Percentiles rank a stretch among this genome's conserved stretches.
Evolutionary conservation across 2,888 invertebrate species (phyloP).

Genomic region (Athetis lepigone): DNA sequence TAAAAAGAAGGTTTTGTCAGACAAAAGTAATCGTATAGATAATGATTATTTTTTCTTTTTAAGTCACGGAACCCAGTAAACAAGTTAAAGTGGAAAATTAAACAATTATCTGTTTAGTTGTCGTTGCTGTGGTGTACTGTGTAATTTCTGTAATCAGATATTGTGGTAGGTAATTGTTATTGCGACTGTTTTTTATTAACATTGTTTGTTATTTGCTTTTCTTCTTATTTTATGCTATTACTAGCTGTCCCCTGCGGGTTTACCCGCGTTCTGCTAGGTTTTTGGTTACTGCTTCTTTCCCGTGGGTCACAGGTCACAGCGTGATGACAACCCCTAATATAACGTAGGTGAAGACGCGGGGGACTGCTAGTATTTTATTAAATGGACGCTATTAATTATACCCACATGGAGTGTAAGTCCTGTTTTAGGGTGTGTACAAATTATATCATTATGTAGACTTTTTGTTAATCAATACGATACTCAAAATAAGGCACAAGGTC

Average conservation of each 20-base stretch:
- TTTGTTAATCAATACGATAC: too few relatives aligned
- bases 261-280: too few relatives aligned
- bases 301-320: too few relatives aligned
- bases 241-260: not conserved
- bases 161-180: slow-evolving; percentile 49
- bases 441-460: not conserved
- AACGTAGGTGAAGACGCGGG: too few relatives aligned
- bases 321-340: too few relatives aligned
- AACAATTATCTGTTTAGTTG: slow-evolving; percentile 60
- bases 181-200: slow-evolving; percentile 42
- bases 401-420: slow-evolving; percentile 29
- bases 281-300: too few relatives aligned
- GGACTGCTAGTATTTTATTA: too few relatives aligned
- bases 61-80: too few relatives aligned
- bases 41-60: too few relatives aligned
- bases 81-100: slow-evolving; percentile 57
- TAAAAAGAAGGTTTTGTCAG: too few relatives aligned
- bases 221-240: slow-evolving; percentile 31
- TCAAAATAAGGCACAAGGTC: too few relatives aligned
- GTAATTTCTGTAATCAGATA: slow-evolving; percentile 59
- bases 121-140: slow-evolving; percentile 46
- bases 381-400: slow-evolving; percentile 34
- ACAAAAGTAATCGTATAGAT: too few relatives aligned
- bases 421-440: not conserved
- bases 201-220: slow-evolving; percentile 42